Evolutionary conservation across 2,888 invertebrate genomes (phyloP).

Genomic region (Cheilosia grossa): DNA sequence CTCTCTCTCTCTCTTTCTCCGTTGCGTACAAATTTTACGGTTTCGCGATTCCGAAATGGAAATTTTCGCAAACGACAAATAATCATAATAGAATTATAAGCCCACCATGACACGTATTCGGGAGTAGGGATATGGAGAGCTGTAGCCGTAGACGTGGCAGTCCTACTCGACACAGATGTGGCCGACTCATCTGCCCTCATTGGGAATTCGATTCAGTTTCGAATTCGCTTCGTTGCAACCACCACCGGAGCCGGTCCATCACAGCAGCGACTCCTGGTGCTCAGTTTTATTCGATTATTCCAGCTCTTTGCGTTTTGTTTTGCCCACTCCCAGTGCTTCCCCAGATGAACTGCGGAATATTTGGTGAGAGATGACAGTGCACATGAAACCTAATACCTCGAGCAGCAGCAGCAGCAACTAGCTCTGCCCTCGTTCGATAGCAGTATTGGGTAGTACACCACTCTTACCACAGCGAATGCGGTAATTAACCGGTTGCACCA

Average conservation of each 20-base stretch:
- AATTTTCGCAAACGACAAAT: conserved; percentile 64
- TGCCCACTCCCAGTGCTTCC: background rate
- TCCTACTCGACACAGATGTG: conserved; percentile 45
- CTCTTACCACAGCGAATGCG: conserved; percentile 66
- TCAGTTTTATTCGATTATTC: conserved; percentile 71
- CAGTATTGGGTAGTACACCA: conserved; percentile 63
- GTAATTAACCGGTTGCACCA: conserved; percentile 74
- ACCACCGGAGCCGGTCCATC: conserved; percentile 30
- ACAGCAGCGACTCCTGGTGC: conserved; percentile 37
- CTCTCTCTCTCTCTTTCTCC: background rate
- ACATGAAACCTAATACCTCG: conserved; percentile 43
- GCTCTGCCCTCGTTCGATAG: conserved; percentile 14
- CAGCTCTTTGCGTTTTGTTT: conserved; percentile 57
- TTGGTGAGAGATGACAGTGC: conserved; percentile 54
- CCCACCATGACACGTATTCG: background rate
- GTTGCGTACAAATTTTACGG: conserved; percentile 54
- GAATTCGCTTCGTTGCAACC: conserved; percentile 51
- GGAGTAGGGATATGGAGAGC: background rate
- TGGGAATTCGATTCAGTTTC: conserved; percentile 60
- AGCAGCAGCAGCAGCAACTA: conserved; percentile 11
- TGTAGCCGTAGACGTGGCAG: background rate
- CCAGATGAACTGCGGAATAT: conserved; percentile 29
- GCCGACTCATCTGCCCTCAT: conserved; percentile 22
- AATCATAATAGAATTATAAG: conserved; percentile 71
- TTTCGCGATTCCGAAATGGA: conserved; percentile 65